Percentiles rank a stretch among this genome's conserved stretches.
phyloP scores from a whole-genome alignment of 92 coral and sea anemone genomes.

The Umimayanthus chanpuru region DNA sequence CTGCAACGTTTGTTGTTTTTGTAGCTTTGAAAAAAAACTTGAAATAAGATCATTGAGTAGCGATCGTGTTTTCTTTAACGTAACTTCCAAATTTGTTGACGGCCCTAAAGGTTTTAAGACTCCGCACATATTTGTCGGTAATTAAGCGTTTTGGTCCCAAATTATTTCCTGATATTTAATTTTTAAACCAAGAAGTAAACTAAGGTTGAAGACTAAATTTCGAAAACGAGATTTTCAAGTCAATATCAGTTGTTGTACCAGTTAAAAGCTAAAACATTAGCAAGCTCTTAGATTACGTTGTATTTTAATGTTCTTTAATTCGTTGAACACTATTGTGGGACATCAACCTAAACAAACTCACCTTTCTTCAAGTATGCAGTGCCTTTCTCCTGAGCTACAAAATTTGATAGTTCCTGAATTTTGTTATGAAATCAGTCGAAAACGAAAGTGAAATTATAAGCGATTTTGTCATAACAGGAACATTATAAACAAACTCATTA shows the following conservation, averaged over 20 bases:
- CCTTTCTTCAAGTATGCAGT: background rate
- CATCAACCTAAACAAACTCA: background rate
- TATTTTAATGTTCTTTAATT: background rate
- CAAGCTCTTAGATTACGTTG: background rate
- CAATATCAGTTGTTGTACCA: background rate
- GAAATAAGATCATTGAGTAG: background rate
- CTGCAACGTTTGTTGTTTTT: background rate
- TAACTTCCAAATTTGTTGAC: too few species aligned
- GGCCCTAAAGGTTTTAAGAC: background rate
- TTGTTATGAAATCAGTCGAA: background rate
- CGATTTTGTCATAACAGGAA: constrained; percentile 40
- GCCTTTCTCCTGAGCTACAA: background rate
- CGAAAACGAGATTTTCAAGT: background rate
- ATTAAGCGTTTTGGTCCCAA: background rate
- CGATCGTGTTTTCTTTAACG: background rate
- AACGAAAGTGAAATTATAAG: constrained; percentile 9
- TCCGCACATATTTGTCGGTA: background rate
- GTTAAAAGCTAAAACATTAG: background rate
- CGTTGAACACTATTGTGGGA: background rate
- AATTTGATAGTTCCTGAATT: background rate
- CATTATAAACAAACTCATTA: constrained; percentile 31
- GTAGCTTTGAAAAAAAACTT: background rate
- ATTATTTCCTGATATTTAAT: background rate
- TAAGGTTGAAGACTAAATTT: too few species aligned
- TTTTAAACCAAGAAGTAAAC: background rate